A percentile compares a stretch with the other conserved stretches of the same genome.
These are phyloP conservation scores for Antrozous pallidus DNA, from an alignment of 2,797 vertebrate genomes.

Conservation along the genomic window DNA sequence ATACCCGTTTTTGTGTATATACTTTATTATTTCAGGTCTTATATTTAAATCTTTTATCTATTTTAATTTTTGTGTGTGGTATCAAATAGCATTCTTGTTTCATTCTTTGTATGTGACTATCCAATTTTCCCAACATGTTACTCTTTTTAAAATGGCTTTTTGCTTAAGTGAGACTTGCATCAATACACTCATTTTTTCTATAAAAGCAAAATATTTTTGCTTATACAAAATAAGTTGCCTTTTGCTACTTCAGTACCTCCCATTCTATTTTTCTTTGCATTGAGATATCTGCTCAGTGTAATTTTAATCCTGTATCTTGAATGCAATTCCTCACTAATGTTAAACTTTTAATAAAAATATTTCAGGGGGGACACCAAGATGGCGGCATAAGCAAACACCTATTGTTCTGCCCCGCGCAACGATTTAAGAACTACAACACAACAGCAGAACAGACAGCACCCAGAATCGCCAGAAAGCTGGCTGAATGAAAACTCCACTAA, in stretches of 20 bases:
- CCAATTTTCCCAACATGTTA: not conserved
- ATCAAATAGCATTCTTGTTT: not conserved
- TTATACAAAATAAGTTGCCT: not conserved
- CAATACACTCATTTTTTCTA: not conserved
- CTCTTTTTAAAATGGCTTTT: slow-evolving; percentile 16
- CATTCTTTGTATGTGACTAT: not conserved
- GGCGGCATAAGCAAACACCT: no score
- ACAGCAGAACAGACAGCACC: no score
- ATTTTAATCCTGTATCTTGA: not conserved
- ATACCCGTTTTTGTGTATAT: not conserved
- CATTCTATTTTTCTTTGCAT: not conserved
- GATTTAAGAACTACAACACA: no score
- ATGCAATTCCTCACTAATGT: not conserved
- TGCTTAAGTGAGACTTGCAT: not conserved
- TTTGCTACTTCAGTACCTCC: not conserved
- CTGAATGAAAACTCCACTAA: no score
- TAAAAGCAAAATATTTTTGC: not conserved
- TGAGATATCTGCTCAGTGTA: not conserved
- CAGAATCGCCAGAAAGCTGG: no score
- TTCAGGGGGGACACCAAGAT: no score
- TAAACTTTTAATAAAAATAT: slow-evolving; percentile 31
- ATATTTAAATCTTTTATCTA: not conserved
- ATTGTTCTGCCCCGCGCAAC: no score
- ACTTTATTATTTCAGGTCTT: not conserved
- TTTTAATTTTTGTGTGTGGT: not conserved